Conservation (phyloP, 2,888 invertebrate species). For the Matsumyia berberina region DNA sequence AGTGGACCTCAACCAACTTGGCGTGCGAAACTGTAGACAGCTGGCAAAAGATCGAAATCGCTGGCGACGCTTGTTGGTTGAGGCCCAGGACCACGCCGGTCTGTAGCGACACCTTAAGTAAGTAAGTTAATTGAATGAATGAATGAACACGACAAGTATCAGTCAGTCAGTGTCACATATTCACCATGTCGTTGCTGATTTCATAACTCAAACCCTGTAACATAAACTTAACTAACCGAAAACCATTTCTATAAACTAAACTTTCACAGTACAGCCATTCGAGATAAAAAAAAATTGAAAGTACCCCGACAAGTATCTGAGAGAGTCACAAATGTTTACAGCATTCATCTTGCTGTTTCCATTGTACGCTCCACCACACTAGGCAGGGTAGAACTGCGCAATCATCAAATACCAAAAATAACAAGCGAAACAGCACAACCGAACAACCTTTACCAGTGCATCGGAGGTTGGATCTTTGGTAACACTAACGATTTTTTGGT, state of each 20-base stretch:
- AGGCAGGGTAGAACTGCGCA: slow-evolving; percentile 48
- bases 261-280: neutral
- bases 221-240: no score
- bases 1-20: no score
- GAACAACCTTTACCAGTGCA: slow-evolving; percentile 56
- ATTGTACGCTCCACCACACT: slow-evolving; percentile 33
- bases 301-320: slow-evolving; percentile 22
- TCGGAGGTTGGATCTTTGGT: slow-evolving; percentile 37
- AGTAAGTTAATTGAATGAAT: no score
- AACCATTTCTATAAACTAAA: neutral
- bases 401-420: slow-evolving; percentile 60
- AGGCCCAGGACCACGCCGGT: no score
- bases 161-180: no score
- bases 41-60: no score
- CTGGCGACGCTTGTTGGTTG: no score
- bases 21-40: no score
- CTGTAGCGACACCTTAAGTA: no score
- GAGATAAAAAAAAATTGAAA: slow-evolving; percentile 32
- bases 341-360: slow-evolving; percentile 41
- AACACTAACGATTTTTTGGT: slow-evolving; percentile 55
- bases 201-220: no score
- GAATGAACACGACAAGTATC: no score
- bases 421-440: slow-evolving; percentile 48
- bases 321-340: slow-evolving; percentile 41
- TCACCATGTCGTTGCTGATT: no score